A percentile compares a stretch with the other conserved stretches of the same genome.
Conservation (phyloP, 2,113 vertebrate species). For the Aramus guarauna region DNA sequence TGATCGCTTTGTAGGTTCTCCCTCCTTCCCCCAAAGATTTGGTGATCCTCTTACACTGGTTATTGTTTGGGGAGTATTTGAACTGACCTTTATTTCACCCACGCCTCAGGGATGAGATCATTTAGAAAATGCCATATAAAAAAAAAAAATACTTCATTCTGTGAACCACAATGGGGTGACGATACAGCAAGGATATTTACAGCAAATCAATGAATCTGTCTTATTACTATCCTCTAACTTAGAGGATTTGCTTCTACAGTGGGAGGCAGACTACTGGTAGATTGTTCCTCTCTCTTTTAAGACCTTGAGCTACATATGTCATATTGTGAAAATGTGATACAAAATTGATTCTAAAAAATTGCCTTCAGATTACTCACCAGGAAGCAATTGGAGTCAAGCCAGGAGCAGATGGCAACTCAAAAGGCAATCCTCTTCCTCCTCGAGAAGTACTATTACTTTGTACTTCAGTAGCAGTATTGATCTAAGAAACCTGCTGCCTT, state of each 20-base stretch:
- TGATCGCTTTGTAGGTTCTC: not conserved
- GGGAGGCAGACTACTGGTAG: constrained; percentile 11
- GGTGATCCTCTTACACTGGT: constrained; percentile 8
- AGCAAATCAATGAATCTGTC: constrained; percentile 36
- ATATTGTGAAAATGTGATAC: constrained; percentile 39
- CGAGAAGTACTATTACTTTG: constrained; percentile 34
- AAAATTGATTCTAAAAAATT: constrained; percentile 60
- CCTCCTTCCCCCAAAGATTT: not conserved
- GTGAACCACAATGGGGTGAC: not conserved
- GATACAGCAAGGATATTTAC: not conserved
- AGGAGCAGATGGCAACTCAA: constrained; percentile 66
- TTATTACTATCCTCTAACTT: constrained; percentile 26
- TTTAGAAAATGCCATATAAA: constrained; percentile 11
- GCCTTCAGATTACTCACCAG: constrained; percentile 33
- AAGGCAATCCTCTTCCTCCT: constrained; percentile 60
- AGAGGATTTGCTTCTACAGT: constrained; percentile 14
- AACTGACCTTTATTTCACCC: constrained; percentile 38
- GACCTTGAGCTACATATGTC: constrained; percentile 35
- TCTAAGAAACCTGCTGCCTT: constrained; percentile 36
- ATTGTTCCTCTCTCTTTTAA: constrained; percentile 18
- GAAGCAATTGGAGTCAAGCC: constrained; percentile 55
- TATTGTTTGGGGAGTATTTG: constrained; percentile 29
- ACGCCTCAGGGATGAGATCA: constrained; percentile 30
- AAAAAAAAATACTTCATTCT: not conserved
- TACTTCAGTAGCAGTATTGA: constrained; percentile 12